These are phyloP conservation scores for Dasyprocta punctata DNA, from an alignment of 2,113 vertebrate species.

Conservation along the genomic window DNA sequence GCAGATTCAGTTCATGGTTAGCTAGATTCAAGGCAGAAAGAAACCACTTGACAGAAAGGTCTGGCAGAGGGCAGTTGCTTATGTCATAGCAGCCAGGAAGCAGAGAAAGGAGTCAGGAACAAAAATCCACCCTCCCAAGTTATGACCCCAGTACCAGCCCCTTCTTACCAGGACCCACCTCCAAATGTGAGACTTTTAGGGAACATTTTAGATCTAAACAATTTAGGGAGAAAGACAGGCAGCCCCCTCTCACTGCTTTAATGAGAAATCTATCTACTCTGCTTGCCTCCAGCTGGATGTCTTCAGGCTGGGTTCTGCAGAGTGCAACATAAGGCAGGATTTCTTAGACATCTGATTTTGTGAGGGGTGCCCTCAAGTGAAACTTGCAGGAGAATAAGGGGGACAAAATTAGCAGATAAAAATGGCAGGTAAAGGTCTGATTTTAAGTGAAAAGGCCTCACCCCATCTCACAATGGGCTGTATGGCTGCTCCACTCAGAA, in stretches of 20 bases:
- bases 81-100: neutral
- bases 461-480: fast-evolving
- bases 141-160: neutral
- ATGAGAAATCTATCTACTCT: neutral
- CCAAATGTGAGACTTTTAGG: neutral
- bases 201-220: neutral
- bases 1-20: neutral
- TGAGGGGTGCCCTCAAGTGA: neutral
- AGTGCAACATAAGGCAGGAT: neutral
- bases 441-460: neutral
- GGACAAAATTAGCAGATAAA: neutral
- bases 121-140: neutral
- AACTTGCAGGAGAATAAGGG: neutral
- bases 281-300: neutral
- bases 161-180: neutral
- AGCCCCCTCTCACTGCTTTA: no score
- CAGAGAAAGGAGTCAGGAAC: neutral
- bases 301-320: neutral
- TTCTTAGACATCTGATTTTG: neutral
- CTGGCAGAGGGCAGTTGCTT: neutral
- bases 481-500: neutral
- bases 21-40: neutral
- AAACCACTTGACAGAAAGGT: neutral
- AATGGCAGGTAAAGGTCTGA: neutral
- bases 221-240: neutral